These are phyloP conservation scores for Heliocidaris tuberculata DNA, from an alignment of 35 echinoderm and acorn worm genomes.

Conservation along the genomic window DNA sequence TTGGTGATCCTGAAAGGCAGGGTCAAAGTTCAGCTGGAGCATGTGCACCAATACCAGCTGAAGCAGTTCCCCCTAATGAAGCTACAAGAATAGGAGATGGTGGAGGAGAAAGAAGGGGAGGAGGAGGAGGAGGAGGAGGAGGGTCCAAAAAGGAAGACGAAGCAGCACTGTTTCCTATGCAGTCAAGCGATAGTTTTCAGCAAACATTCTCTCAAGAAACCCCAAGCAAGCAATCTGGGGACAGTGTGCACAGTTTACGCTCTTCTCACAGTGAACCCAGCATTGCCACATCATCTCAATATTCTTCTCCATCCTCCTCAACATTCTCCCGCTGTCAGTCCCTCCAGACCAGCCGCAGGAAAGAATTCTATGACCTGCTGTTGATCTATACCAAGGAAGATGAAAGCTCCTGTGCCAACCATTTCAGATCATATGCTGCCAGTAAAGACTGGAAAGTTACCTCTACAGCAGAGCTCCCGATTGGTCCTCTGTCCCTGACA, in stretches of 20 bases:
- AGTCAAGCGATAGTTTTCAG: not conserved
- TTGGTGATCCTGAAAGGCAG: not conserved
- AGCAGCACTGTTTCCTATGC: not conserved
- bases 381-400: conserved; percentile 15
- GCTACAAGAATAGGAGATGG: not conserved
- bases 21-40: not conserved
- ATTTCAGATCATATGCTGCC: not conserved
- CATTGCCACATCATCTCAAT: not conserved
- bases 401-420: not conserved
- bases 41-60: not conserved
- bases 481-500: not conserved
- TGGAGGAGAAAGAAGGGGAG: not conserved
- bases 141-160: not conserved
- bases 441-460: conserved; percentile 22
- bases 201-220: not conserved
- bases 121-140: not conserved
- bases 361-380: not conserved
- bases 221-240: not conserved
- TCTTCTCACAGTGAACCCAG: not conserved
- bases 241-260: not conserved
- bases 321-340: not conserved
- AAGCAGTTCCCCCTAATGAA: not conserved
- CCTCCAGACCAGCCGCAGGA: not conserved
- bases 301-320: not conserved
- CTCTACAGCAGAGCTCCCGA: not conserved